Evolutionary conservation across 2,797 vertebrate species (phyloP).

Genomic region (Fratercula arctica): DNA sequence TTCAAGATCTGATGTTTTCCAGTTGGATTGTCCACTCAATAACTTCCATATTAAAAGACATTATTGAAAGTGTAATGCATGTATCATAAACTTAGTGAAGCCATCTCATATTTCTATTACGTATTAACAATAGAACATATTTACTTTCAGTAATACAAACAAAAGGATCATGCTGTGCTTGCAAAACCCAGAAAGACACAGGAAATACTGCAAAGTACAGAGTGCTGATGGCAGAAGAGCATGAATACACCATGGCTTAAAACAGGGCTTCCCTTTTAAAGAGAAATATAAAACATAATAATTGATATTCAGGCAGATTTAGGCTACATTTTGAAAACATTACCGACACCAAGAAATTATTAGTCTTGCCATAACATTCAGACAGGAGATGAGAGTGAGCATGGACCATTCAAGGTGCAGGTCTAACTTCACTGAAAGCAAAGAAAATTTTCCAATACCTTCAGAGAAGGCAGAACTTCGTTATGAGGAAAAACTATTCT

Average conservation of each 20-base stretch:
- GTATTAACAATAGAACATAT: background rate
- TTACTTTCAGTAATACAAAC: background rate
- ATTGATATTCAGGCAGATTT: background rate
- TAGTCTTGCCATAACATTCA: background rate
- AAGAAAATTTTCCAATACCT: background rate
- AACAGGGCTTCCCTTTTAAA: background rate
- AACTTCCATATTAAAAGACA: conserved; percentile 44
- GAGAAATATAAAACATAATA: background rate
- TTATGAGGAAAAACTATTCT: background rate
- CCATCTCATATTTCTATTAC: conserved; percentile 26
- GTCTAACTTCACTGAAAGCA: background rate
- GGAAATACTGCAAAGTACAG: background rate
- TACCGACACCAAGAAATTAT: background rate
- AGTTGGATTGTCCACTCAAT: conserved; percentile 48
- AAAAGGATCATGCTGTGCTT: background rate
- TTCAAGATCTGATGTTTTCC: conserved; percentile 52
- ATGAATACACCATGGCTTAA: background rate
- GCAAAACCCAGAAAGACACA: conserved; percentile 1
- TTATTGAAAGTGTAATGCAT: conserved; percentile 31
- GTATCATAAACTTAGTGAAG: conserved; percentile 42
- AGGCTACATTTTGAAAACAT: background rate
- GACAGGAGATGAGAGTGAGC: background rate
- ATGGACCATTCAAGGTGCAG: background rate
- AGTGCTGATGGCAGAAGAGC: background rate
- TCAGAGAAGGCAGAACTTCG: background rate